Evolutionary conservation across 2,113 vertebrate genomes (phyloP).

Genomic region (Oxygymnocypris stewartii): DNA sequence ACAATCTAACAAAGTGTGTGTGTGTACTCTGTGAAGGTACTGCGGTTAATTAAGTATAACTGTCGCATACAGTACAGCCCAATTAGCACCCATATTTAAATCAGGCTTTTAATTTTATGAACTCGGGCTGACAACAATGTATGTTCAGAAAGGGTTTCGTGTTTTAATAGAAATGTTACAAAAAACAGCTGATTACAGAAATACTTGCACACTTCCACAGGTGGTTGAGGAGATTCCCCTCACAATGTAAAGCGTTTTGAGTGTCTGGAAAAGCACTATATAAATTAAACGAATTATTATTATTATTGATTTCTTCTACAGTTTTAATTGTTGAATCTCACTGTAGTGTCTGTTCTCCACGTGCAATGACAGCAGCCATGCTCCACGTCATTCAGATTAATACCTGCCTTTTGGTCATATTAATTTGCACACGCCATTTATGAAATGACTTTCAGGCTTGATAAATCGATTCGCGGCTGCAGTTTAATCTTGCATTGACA

Average conservation of each 20-base stretch:
- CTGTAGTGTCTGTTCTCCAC: not conserved
- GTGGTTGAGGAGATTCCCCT: too few relatives aligned
- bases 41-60: not conserved
- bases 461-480: not conserved
- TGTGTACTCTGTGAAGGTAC: not conserved
- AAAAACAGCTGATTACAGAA: not conserved
- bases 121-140: not conserved
- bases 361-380: too few relatives aligned
- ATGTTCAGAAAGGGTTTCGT: not conserved
- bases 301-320: not conserved
- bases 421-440: not conserved
- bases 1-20: too few relatives aligned
- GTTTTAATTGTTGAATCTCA: not conserved
- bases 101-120: not conserved
- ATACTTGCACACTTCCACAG: not conserved
- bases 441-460: slow-evolving; percentile 10
- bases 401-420: not conserved
- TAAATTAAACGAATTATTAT: too few relatives aligned
- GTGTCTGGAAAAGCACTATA: too few relatives aligned
- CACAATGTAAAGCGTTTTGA: too few relatives aligned
- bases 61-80: not conserved
- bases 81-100: not conserved
- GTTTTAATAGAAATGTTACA: not conserved
- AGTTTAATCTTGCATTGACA: not conserved
- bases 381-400: slow-evolving; percentile 8